Evolutionary conservation across 2,113 vertebrate genomes (phyloP).

Genomic region (Pterocles gutturalis): DNA sequence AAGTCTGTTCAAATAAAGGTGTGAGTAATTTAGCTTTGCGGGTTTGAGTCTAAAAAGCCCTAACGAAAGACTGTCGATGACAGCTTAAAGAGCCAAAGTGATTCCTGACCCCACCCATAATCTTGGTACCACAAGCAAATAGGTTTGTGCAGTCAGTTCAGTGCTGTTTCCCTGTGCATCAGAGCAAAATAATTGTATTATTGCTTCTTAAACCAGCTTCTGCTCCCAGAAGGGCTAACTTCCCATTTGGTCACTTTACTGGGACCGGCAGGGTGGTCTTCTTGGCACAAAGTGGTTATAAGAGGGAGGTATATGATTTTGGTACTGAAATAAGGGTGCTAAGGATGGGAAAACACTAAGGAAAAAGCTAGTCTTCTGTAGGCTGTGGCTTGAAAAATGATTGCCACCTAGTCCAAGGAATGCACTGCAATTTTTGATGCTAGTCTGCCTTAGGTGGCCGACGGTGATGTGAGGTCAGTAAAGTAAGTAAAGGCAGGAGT

Average conservation of each 20-base stretch:
- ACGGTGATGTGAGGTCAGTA: neutral
- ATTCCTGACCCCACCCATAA: neutral
- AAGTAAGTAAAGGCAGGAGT: neutral
- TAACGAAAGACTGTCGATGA: slow-evolving; percentile 13
- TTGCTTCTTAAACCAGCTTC: neutral
- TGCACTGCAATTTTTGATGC: neutral
- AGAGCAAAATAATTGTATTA: neutral
- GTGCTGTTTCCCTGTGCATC: neutral
- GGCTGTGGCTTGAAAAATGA: neutral
- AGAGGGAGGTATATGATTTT: neutral
- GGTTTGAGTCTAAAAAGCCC: neutral
- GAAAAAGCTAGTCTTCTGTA: neutral
- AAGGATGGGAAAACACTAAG: neutral
- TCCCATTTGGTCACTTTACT: neutral
- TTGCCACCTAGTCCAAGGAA: neutral
- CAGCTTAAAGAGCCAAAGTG: neutral
- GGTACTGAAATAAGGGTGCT: neutral
- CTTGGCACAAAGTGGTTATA: neutral
- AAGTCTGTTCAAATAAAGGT: slow-evolving; percentile 50
- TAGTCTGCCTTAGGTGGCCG: neutral
- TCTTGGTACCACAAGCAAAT: neutral
- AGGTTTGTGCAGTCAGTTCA: neutral
- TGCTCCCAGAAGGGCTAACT: neutral
- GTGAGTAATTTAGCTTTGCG: slow-evolving; percentile 22
- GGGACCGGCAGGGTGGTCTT: neutral